phyloP scores from a whole-genome alignment of 2,113 vertebrate species.

The Coptodon rendalli region DNA sequence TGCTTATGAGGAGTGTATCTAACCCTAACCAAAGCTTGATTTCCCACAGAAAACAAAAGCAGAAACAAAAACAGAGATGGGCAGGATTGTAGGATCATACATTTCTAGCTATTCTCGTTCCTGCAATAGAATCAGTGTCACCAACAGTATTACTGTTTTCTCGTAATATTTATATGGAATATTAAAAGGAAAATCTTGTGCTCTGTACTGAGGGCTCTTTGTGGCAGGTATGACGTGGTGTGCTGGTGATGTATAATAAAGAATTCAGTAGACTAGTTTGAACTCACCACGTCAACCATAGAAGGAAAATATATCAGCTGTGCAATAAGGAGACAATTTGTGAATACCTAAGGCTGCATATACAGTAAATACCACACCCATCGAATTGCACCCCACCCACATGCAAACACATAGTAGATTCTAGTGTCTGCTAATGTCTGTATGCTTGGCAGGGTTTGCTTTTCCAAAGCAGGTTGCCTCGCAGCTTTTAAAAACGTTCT shows the following conservation, averaged over 20 bases:
- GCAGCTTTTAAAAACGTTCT: not conserved
- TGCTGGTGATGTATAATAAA: slow-evolving; percentile 33
- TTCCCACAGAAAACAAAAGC: not conserved
- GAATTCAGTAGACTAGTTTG: not conserved
- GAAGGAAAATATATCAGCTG: slow-evolving; percentile 6
- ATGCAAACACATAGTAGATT: not conserved
- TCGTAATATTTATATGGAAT: not conserved
- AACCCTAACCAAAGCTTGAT: not conserved
- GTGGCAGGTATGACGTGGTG: slow-evolving; percentile 32
- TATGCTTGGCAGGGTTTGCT: not conserved
- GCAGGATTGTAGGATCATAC: not conserved
- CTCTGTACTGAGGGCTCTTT: slow-evolving; percentile 57
- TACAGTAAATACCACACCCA: slow-evolving; percentile 9
- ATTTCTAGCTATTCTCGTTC: not conserved
- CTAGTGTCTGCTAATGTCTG: not conserved
- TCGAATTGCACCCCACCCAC: not conserved
- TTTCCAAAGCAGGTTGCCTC: not conserved
- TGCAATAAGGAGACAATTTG: not conserved
- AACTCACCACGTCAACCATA: slow-evolving; percentile 1
- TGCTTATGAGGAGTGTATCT: not conserved
- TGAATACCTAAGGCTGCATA: not conserved
- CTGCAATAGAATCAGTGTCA: not conserved
- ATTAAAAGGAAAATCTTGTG: not conserved
- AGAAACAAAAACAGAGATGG: not conserved
- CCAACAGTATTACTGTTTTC: not conserved